phyloP scores from a whole-genome alignment of 2,113 vertebrate genomes.

The Pygoscelis adeliae region DNA sequence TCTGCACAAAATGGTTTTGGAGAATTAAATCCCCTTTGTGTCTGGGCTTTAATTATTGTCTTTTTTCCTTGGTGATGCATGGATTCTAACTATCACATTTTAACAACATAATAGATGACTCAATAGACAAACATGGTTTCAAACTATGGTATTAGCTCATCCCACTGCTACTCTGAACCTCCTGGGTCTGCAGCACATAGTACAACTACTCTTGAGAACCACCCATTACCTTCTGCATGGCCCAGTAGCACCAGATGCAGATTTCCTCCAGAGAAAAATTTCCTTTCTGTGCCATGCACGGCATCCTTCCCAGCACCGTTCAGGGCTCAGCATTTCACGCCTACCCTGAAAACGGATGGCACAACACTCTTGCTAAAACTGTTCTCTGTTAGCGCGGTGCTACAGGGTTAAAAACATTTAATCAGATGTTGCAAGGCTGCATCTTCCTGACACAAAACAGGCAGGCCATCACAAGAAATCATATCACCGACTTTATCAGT shows the following conservation, averaged over 20 bases:
- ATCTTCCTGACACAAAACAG: background rate
- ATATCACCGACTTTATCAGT: background rate
- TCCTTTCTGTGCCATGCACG: fast-evolving
- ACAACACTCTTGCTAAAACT: background rate
- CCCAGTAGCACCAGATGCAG: background rate
- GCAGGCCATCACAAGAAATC: slow-evolving; percentile 14
- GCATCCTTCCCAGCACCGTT: background rate
- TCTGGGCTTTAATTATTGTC: slow-evolving; percentile 7
- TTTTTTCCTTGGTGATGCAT: background rate
- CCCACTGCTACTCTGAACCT: background rate
- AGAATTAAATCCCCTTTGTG: slow-evolving; percentile 19
- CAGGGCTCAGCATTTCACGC: background rate
- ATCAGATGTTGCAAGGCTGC: background rate
- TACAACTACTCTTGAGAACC: background rate
- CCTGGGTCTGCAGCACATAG: background rate
- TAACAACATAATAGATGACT: background rate
- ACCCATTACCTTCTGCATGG: background rate
- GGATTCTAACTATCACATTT: background rate
- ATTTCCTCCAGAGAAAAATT: background rate
- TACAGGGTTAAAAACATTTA: background rate
- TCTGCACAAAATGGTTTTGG: background rate
- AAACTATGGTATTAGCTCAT: background rate
- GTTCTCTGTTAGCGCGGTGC: background rate
- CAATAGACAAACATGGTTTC: background rate
- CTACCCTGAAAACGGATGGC: background rate